These are phyloP conservation scores for Tetramorium simillimum DNA, from an alignment of 1,140 invertebrate species.

Conservation along the genomic window DNA sequence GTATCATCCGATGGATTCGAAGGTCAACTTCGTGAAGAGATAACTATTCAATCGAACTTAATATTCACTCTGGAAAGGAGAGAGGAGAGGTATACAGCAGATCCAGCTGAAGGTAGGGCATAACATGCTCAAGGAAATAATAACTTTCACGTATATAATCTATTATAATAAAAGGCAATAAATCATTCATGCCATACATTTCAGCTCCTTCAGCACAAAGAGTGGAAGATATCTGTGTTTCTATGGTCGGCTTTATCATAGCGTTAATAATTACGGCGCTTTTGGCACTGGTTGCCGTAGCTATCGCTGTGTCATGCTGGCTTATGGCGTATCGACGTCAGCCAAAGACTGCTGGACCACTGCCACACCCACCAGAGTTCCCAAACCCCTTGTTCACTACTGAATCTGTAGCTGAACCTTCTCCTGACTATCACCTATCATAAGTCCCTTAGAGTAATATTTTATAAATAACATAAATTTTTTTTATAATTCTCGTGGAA, in stretches of 20 bases:
- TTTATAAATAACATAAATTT: slow-evolving; percentile 80
- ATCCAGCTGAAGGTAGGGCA: slow-evolving; percentile 89
- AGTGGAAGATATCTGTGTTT: slow-evolving; percentile 96
- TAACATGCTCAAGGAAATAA: background rate
- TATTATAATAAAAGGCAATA: background rate
- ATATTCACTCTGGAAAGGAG: slow-evolving; percentile 95
- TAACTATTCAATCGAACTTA: slow-evolving; percentile 96
- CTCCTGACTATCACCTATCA: slow-evolving; percentile 91
- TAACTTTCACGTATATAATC: background rate
- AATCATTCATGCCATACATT: slow-evolving; percentile 69
- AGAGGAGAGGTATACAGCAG: slow-evolving; percentile 87
- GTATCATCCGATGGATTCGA: slow-evolving; percentile 87
- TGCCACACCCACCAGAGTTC: slow-evolving; percentile 97
- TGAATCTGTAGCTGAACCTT: slow-evolving; percentile 90
- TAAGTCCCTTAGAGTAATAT: slow-evolving; percentile 80
- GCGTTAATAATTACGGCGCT: slow-evolving; percentile 96
- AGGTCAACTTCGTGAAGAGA: slow-evolving; percentile 96
- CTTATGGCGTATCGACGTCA: slow-evolving; percentile 95
- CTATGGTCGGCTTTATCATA: slow-evolving; percentile 96
- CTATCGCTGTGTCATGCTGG: slow-evolving; percentile 97
- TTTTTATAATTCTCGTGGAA: slow-evolving; percentile 76
- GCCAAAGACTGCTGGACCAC: slow-evolving; percentile 93
- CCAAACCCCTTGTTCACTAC: slow-evolving; percentile 97
- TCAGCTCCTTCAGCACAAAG: slow-evolving; percentile 88
- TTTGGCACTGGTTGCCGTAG: slow-evolving; percentile 95